A percentile compares a stretch with the other conserved stretches of the same genome.
Conservation (phyloP, 1,140 invertebrate genomes). For the Brachystomella parvula region DNA sequence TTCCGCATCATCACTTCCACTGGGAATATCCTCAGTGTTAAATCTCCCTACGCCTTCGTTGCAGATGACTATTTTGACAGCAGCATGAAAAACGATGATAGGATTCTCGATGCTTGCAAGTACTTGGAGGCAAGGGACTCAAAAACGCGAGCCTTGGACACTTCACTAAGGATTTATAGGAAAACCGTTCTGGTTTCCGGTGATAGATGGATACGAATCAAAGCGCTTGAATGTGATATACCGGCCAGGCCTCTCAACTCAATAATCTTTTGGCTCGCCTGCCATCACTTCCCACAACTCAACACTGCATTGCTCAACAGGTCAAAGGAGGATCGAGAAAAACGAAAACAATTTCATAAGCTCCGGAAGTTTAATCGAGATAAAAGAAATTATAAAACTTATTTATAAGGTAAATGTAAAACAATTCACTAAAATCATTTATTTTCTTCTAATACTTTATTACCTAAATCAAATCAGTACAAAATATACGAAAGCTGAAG, state of each 20-base stretch:
- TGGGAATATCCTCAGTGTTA: constrained; percentile 4
- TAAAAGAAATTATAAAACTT: too few species aligned
- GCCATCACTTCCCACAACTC: neutral
- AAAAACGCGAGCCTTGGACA: neutral
- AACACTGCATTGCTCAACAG: neutral
- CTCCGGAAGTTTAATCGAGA: too few species aligned
- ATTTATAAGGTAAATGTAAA: too few species aligned
- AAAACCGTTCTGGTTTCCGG: constrained; percentile 22
- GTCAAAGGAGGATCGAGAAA: too few species aligned
- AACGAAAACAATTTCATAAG: too few species aligned
- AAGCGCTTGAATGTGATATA: constrained; percentile 13
- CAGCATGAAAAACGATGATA: constrained; percentile 19
- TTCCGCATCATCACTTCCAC: constrained; percentile 20
- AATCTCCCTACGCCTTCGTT: constrained; percentile 1
- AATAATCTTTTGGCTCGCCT: constrained; percentile 11
- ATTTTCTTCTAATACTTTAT: too few species aligned
- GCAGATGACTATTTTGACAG: constrained; percentile 25
- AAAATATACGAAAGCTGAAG: too few species aligned
- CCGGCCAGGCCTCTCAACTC: constrained; percentile 4
- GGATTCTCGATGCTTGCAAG: constrained; percentile 26
- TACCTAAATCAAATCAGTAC: too few species aligned
- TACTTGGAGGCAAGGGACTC: constrained; percentile 19
- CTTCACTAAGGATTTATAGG: constrained; percentile 23
- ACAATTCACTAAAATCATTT: too few species aligned
- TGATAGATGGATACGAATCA: constrained; percentile 18